Percentiles rank a stretch among this genome's conserved stretches.
Evolutionary conservation across 2,888 invertebrate genomes (phyloP).

Genomic region (Stratiomys singularior): DNA sequence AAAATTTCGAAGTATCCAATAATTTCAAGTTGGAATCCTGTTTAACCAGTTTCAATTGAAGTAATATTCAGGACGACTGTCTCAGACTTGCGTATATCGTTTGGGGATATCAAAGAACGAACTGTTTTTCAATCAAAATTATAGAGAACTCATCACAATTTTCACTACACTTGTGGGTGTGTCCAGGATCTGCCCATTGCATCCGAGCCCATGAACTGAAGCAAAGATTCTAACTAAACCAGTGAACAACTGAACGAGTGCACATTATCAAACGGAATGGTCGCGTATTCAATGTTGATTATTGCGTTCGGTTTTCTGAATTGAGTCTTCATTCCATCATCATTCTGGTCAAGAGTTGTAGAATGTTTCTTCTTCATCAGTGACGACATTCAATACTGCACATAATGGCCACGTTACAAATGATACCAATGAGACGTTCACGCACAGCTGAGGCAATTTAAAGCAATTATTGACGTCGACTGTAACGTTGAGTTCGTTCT

Average conservation of each 20-base stretch:
- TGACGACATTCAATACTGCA: neutral
- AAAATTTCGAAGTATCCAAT: too few species aligned
- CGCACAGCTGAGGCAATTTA: neutral
- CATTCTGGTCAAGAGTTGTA: neutral
- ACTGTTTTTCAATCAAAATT: too few species aligned
- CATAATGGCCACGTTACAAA: neutral
- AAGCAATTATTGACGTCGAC: neutral
- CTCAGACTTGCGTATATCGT: too few species aligned
- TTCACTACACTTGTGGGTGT: slow-evolving; percentile 4
- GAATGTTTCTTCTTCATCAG: neutral
- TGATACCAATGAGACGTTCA: neutral
- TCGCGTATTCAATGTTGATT: neutral
- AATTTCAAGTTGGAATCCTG: too few species aligned
- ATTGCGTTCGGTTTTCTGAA: neutral
- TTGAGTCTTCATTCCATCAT: neutral
- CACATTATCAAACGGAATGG: slow-evolving; percentile 2
- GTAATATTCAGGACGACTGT: too few species aligned
- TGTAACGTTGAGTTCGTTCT: too few species aligned
- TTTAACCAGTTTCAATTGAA: too few species aligned
- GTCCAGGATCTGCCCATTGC: slow-evolving; percentile 20
- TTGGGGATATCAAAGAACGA: too few species aligned
- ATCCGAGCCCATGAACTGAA: neutral
- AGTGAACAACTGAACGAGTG: slow-evolving; percentile 16
- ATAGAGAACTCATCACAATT: too few species aligned
- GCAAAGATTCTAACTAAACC: neutral